Percentiles rank a stretch among this genome's conserved stretches.
phyloP scores from a whole-genome alignment of 2,797 vertebrate genomes.

The Gymnoscopelus microlampas region DNA sequence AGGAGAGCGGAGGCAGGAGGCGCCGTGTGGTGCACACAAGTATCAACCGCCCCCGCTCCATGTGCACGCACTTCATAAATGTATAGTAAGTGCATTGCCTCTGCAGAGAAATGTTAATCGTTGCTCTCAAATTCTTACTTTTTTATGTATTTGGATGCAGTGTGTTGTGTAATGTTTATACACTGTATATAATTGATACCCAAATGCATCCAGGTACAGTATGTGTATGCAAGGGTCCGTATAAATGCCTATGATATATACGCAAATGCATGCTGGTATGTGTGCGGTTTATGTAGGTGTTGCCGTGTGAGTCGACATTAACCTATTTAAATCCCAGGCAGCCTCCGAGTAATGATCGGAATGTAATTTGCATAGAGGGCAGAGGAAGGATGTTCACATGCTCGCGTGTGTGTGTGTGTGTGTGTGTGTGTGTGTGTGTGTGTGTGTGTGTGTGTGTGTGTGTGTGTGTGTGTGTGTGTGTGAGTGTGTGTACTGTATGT shows the following conservation, averaged over 20 bases:
- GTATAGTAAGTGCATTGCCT: no score
- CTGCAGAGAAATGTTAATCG: no score
- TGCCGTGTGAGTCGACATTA: background rate
- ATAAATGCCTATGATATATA: no score
- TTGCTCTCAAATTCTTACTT: no score
- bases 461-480: background rate
- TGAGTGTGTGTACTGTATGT: background rate
- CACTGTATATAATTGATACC: background rate
- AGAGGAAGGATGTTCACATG: background rate
- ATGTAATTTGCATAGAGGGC: conserved; percentile 3
- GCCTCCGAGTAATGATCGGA: background rate
- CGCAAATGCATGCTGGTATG: background rate
- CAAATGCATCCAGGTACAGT: background rate
- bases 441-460: conserved; percentile 13
- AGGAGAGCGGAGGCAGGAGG: conserved; percentile 30
- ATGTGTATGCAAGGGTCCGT: conserved; percentile 6
- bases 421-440: background rate
- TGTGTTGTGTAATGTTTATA: background rate
- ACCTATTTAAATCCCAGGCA: background rate
- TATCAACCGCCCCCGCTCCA: no score
- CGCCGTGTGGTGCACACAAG: no score
- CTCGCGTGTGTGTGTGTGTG: background rate
- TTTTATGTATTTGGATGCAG: background rate
- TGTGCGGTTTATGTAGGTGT: conserved; percentile 16
- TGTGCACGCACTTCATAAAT: no score